phyloP scores from a whole-genome alignment of 1,140 invertebrate species.

The Tetragnatha versicolor region DNA sequence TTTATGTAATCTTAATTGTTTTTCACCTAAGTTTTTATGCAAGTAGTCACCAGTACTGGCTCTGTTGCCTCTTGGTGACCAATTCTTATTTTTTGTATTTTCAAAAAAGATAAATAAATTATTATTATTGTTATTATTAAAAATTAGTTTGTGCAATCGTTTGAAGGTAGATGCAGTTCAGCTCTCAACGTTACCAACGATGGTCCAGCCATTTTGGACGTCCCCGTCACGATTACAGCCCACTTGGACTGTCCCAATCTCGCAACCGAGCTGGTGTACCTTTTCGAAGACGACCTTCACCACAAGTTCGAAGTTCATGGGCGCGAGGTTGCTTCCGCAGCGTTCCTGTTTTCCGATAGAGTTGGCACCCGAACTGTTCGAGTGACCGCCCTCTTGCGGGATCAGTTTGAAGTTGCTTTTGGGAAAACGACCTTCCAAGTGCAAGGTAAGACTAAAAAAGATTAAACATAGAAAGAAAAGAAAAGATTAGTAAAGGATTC shows the following conservation, averaged over 20 bases:
- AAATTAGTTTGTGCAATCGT: no score
- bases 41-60: no score
- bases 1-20: no score
- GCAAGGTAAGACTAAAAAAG: background rate
- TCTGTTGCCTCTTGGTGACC: no score
- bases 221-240: slow-evolving; percentile 19
- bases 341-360: slow-evolving; percentile 24
- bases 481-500: no score
- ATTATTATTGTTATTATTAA: no score
- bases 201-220: slow-evolving; percentile 24
- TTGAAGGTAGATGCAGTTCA: background rate
- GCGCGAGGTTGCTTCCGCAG: background rate
- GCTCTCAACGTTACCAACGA: slow-evolving; percentile 1
- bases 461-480: no score
- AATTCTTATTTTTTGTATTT: no score
- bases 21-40: no score
- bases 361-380: background rate
- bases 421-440: slow-evolving; percentile 11
- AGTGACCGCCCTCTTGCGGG: background rate
- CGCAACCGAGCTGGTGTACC: background rate
- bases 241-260: background rate
- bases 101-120: no score
- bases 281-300: slow-evolving; percentile 7
- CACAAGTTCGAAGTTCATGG: background rate
- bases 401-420: background rate